Evolutionary conservation across 2,797 vertebrate genomes (phyloP), one percentile per base, ranked within the genome.

Genomic region (Sebastes nivosus): DNA sequence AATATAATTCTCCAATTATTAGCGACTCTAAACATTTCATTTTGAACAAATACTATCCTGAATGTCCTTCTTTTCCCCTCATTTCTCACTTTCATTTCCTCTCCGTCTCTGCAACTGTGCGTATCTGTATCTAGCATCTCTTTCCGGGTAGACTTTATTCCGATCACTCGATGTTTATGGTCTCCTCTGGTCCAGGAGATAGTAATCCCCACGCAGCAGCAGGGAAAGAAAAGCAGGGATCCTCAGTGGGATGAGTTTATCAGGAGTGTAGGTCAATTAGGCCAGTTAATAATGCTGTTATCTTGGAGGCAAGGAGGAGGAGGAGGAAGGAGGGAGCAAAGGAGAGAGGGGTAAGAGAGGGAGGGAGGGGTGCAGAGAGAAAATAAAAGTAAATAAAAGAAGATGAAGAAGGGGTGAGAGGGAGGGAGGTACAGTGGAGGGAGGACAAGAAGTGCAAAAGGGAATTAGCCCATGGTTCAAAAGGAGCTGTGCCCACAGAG

Each of bases 211-310:
- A 27, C 10, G 22, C 63, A 81, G 80, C 85, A 85, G 86, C 83
- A 59, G 85, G 42, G 63, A 79, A 75, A 88, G 82, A 88, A 88
- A 87, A 83, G 88, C 88, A 82, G 87, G 82, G 85, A 86, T 91
- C 88, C 87, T 91, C 91, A 78, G 90, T 46, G 78, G 89, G 84
- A 88, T 67, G 80, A 87, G 87, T 93, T 92, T 94, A 94, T 94
- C 92, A 85, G 87, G 76, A 92, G 91, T 92, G 87, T 88, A 92
- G 93, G 93, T 93, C 93, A 94, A 94, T 89, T 88, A 89, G 89
- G 90, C 89, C 92, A 94, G 91, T 94, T 95, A 94, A 94, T 95
- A 94, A 92, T 88, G 83, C 84, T 90, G 90, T 95, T 95, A 94
- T 94, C 93, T 92, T 70, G 61, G 80, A 90, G 87, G 86, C 82